Evolutionary conservation across 2,888 invertebrate genomes (phyloP).

Genomic region (Phaonia tiefii): DNA sequence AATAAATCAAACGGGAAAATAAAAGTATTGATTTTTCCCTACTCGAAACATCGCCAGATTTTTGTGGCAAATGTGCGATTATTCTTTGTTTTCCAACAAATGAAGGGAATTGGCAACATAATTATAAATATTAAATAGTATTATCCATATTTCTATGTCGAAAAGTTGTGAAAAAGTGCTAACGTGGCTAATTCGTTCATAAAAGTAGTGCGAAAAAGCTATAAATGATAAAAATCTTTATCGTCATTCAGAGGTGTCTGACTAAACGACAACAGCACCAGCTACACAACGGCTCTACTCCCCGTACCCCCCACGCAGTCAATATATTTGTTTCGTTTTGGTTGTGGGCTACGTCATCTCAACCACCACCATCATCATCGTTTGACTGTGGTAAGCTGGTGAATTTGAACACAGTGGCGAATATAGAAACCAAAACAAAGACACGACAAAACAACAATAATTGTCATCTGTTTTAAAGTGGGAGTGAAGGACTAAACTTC

Average conservation of each 20-base stretch:
- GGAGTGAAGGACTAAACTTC: neutral
- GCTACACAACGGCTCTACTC: neutral
- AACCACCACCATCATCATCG: constrained; percentile 7
- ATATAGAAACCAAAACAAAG: constrained; percentile 37
- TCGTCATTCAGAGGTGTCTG: constrained; percentile 3
- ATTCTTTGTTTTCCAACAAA: too few species aligned
- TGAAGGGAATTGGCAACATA: neutral
- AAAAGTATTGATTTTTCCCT: constrained; percentile 59
- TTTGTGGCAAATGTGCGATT: too few species aligned
- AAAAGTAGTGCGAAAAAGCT: constrained; percentile 7
- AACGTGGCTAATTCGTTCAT: constrained; percentile 20
- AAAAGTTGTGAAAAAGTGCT: constrained; percentile 21
- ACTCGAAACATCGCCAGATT: constrained; percentile 39
- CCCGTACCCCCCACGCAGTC: neutral
- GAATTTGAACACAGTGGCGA: constrained; percentile 1
- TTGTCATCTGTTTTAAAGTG: constrained; percentile 7
- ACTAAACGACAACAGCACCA: constrained; percentile 8
- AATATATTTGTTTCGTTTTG: neutral
- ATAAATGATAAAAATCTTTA: constrained; percentile 25
- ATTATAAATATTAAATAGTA: neutral
- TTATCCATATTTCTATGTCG: constrained; percentile 4
- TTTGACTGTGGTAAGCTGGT: constrained; percentile 6
- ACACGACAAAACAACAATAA: constrained; percentile 18
- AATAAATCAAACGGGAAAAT: neutral
- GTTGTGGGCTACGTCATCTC: neutral